A percentile compares a stretch with the other conserved stretches of the same genome.
These are phyloP conservation scores for Mercenaria mercenaria DNA, from an alignment of 1,140 invertebrate genomes.

Conservation along the genomic window DNA sequence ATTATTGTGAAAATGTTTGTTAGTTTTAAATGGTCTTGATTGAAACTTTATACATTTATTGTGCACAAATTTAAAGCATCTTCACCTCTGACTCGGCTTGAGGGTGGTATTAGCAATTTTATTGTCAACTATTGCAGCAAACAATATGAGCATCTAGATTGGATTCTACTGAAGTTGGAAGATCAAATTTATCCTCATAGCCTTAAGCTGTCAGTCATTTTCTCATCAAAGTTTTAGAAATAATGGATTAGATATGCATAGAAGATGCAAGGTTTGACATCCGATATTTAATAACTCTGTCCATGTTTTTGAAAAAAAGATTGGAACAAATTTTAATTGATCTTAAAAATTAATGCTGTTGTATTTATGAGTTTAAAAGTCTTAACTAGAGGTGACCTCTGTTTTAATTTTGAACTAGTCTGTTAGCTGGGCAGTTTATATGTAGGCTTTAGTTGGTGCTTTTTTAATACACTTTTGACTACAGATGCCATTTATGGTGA, in stretches of 20 bases:
- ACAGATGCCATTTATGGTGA: no score
- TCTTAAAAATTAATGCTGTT: no score
- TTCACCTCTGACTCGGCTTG: slow-evolving; percentile 14
- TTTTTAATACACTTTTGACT: no score
- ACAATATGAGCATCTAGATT: slow-evolving; percentile 6
- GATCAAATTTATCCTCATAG: background rate
- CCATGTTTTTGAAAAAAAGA: no score
- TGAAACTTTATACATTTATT: slow-evolving; percentile 16
- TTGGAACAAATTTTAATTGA: no score
- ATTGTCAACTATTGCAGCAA: background rate
- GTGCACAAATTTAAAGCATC: slow-evolving; percentile 25
- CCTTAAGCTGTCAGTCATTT: background rate
- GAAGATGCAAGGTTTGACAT: background rate
- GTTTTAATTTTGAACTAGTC: no score
- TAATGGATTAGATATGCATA: background rate
- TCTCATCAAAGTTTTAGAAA: background rate
- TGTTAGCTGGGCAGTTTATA: no score
- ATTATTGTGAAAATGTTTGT: background rate
- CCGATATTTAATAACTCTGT: background rate
- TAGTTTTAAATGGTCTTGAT: slow-evolving; percentile 3
- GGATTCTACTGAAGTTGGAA: background rate
- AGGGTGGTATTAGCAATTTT: slow-evolving; percentile 6
- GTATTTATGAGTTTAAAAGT: no score
- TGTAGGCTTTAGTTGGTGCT: no score
- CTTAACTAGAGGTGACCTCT: no score